Evolutionary conservation across 2,888 invertebrate genomes (phyloP).

Genomic region (Cephus sareptanus): DNA sequence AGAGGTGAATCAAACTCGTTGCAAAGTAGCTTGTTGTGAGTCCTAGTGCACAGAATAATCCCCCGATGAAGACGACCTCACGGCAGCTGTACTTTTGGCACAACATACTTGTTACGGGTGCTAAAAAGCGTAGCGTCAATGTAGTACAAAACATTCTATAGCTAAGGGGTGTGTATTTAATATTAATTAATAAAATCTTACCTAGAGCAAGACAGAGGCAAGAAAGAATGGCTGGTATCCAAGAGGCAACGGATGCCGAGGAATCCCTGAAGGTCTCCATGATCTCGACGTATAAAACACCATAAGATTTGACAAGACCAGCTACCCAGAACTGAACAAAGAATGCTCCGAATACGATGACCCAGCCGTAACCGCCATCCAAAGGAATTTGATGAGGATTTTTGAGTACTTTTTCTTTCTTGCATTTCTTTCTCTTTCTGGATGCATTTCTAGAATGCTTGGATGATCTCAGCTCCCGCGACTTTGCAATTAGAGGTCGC

Average conservation of each 20-base stretch:
- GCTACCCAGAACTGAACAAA: conserved; percentile 86
- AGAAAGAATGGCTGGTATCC: conserved; percentile 83
- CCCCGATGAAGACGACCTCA: conserved; percentile 78
- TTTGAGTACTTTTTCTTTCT: conserved; percentile 32
- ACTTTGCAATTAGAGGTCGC: conserved; percentile 77
- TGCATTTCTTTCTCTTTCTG: conserved; percentile 32
- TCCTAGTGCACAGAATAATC: conserved; percentile 78
- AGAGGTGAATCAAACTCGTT: conserved; percentile 75
- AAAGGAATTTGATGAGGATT: conserved; percentile 67
- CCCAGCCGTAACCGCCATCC: conserved; percentile 83
- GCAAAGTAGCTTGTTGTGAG: conserved; percentile 78
- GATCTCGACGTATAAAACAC: conserved; percentile 83
- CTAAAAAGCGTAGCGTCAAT: conserved; percentile 58
- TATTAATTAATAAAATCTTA: conserved; percentile 56
- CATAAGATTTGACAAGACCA: conserved; percentile 83
- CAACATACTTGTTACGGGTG: conserved; percentile 79
- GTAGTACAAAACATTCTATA: not conserved
- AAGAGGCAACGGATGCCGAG: conserved; percentile 80
- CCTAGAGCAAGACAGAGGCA: conserved; percentile 80
- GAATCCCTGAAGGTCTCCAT: conserved; percentile 83
- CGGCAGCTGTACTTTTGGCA: conserved; percentile 76
- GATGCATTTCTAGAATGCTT: conserved; percentile 45
- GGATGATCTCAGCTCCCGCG: conserved; percentile 70
- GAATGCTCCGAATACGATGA: conserved; percentile 81
- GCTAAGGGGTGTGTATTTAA: not conserved